These are phyloP conservation scores for Chrysotoxum bicinctum DNA, from an alignment of 2,888 invertebrate genomes.

Conservation along the genomic window DNA sequence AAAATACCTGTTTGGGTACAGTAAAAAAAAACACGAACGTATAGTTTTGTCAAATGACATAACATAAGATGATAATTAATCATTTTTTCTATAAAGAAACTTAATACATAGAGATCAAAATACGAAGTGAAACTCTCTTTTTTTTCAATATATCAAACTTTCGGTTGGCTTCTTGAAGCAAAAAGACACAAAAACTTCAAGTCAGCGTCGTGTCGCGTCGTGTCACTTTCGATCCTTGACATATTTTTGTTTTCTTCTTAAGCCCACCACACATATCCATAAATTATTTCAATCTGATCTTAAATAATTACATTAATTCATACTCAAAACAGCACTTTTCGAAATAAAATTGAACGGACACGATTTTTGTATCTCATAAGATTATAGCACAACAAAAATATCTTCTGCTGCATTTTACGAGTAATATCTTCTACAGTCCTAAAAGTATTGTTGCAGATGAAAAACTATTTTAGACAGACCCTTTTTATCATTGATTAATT, in stretches of 20 bases:
- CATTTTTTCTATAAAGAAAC: neutral
- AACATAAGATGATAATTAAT: slow-evolving; percentile 9
- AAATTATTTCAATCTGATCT: slow-evolving; percentile 18
- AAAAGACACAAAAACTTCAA: neutral
- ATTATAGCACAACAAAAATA: neutral
- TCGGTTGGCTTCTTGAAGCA: neutral
- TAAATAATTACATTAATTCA: slow-evolving; percentile 53
- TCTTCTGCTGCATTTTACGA: neutral
- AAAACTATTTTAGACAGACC: neutral
- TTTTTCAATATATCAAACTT: neutral
- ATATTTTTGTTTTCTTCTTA: slow-evolving; percentile 30
- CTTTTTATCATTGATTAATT: neutral
- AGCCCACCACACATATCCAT: slow-evolving; percentile 6
- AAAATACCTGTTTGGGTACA: neutral
- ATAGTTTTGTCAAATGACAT: slow-evolving; percentile 8
- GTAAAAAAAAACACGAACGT: neutral
- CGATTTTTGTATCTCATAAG: slow-evolving; percentile 20
- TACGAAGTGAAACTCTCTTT: slow-evolving; percentile 11
- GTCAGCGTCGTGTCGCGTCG: neutral
- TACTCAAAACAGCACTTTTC: slow-evolving; percentile 32
- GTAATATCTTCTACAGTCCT: neutral
- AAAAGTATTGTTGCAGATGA: neutral
- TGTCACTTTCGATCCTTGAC: slow-evolving; percentile 52
- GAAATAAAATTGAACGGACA: slow-evolving; percentile 36
- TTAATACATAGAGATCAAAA: neutral